Evolutionary conservation across 2,797 vertebrate genomes (phyloP), one percentile per base, ranked within the genome.

Genomic region (Coregonus sp.): DNA sequence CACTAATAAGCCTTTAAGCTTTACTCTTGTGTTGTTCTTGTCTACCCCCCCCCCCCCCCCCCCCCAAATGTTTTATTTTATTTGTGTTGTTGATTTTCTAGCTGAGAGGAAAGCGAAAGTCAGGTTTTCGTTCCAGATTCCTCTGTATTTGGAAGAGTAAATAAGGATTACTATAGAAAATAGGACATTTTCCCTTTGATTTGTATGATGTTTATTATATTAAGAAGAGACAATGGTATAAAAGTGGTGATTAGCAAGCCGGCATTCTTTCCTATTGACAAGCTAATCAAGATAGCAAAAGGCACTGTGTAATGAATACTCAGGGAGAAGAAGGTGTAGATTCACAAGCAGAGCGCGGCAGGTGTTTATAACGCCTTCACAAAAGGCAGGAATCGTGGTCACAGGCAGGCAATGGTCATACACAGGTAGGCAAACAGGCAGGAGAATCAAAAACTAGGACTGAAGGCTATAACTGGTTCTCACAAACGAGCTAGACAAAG

Each of bases 1-100:
- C 78, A 85, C 80, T 79, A 86, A 86, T 89, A 86, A 86, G 81
- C 77, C 79, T 78, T 85, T 87, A 89, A 88, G 88, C 86, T 86
- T 77, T 66, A 81, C 81, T 82, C 74, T 76, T 77, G 74, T 70
- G 76, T 78, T 85, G 77, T 80, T 81, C 77, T 80, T 80, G 67
- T 78, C 70, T 73, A 73, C 75, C 75, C 67, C 14, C 20, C 25
- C 25, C 25, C 25, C 25, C 75, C 75, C 67, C 14, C 20, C 25
- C 25, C 25, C 25, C 25, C 25, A 73, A 12, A 67, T 69, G 75
- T 25, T 25, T 25, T 25, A 25, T 25, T 84, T 83, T 81, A 54
- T 81, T 81, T 78, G 37, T 80, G 74, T 77, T 76, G 63, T 78
- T 52, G n/a, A 65, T 65, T 69, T 77, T 72, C 7, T n/a, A 52